Conservation (phyloP, 30 jellyfish, hydroid and myxozoan species). For the Aurelia aurita region DNA sequence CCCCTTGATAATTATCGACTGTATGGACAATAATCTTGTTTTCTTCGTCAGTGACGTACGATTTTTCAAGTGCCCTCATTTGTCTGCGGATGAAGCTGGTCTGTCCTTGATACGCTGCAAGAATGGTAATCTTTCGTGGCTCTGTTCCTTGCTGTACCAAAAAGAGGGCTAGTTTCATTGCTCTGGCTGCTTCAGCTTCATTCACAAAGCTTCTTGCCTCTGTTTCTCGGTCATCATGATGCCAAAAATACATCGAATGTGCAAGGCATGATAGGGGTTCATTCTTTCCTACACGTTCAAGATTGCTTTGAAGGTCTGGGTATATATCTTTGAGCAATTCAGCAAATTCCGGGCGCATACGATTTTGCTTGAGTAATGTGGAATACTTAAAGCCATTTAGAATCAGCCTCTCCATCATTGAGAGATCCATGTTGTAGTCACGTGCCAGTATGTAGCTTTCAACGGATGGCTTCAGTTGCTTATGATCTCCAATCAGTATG, state of each 20-base stretch:
- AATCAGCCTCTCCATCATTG: conserved; percentile 83
- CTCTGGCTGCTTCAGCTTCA: conserved; percentile 74
- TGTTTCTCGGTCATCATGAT: conserved; percentile 42
- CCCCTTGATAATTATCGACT: conserved; percentile 86
- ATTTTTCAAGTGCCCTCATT: conserved; percentile 9
- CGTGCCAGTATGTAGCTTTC: conserved; percentile 51
- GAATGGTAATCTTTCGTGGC: conserved; percentile 59
- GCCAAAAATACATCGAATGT: conserved; percentile 61
- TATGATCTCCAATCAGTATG: conserved; percentile 83
- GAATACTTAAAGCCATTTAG: conserved; percentile 29
- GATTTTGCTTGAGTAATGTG: conserved; percentile 56
- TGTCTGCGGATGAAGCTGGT: conserved; percentile 49
- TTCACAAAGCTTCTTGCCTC: conserved; percentile 52
- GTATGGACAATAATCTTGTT: conserved; percentile 54
- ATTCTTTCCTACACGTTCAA: conserved; percentile 43
- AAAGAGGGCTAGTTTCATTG: conserved; percentile 54
- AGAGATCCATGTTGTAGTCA: conserved; percentile 69
- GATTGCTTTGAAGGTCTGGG: conserved; percentile 56
- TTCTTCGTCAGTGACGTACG: background rate
- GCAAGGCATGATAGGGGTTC: conserved; percentile 50
- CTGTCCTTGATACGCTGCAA: conserved; percentile 79
- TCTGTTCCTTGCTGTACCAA: conserved; percentile 58
- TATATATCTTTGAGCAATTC: conserved; percentile 67
- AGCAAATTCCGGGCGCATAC: conserved; percentile 82
- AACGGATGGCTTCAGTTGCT: conserved; percentile 77